Evolutionary conservation across 2,888 invertebrate species (phyloP), one percentile per base, ranked within the genome.

Genomic region (Cyclophora albipunctata): DNA sequence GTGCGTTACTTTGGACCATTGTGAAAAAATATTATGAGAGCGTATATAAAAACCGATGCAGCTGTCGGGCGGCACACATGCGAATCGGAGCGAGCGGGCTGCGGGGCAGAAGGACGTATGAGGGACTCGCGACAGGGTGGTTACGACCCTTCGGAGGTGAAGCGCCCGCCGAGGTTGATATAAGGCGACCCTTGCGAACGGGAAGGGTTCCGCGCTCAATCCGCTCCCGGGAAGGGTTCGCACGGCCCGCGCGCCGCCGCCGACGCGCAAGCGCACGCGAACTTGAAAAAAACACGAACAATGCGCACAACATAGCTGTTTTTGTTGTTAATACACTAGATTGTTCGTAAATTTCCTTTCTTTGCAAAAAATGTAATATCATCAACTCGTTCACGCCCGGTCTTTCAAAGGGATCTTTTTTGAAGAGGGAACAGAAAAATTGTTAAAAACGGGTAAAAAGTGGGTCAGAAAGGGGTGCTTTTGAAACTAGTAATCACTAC

Each of bases 331-430:
- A 87, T 84, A 85, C 81, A 77, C 74, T 75, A 81, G 86, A 88
- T 87, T 88, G 88, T 86, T 87, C 87, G 87, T 80, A 78, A 85
- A 84, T 87, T 87, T 80, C 75, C 69, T 76, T 81, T 84, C 78
- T 77, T 80, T 67, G 66, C 69, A 66, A 84, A 85, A 88, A 87
- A 84, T 78, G 82, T 88, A 88, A 88, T 88, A 88, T 88, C 87
- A 88, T 88, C 88, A 88, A 88, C 88, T 88, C 88, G 88, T 88
- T 88, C 88, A 88, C 88, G 88, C 88, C 88, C 87, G 88, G 82
- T 62, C 67, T 83, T 88, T 88, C 80, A 85, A 88, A 81, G 79
- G 82, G 82, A 81, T 70, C 77, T 75, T 74, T 79, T 83, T 81
- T 79, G 80, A 37, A 84, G 82, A 83, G 86, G 81, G 83, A 81